Evolutionary conservation across 2,113 vertebrate species (phyloP).

Genomic region (Mola mola): DNA sequence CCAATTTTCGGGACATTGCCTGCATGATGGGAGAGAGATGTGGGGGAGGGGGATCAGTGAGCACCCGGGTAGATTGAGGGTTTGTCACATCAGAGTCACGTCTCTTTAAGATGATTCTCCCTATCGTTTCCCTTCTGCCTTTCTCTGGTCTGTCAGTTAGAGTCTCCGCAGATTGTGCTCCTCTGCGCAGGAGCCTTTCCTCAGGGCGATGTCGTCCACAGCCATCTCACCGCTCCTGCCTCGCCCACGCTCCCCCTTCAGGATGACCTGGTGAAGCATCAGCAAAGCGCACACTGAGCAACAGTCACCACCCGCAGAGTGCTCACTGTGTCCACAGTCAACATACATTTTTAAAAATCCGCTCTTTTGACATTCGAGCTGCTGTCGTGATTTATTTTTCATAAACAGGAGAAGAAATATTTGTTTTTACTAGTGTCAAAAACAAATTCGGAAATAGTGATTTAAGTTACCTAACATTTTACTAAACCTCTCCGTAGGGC

Average conservation of each 20-base stretch:
- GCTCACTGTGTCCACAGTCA: no score
- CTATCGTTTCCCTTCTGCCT: constrained; percentile 39
- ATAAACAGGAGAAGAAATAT: neutral
- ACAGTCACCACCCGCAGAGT: neutral
- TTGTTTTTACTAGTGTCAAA: neutral
- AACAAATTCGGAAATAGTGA: no score
- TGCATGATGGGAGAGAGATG: constrained; percentile 8
- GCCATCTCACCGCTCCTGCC: constrained; percentile 88
- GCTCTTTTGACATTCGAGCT: neutral
- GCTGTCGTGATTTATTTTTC: constrained; percentile 21
- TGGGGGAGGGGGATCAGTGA: neutral
- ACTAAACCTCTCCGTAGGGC: neutral
- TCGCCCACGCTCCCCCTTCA: constrained; percentile 90
- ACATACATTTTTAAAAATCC: neutral
- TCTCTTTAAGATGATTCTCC: constrained; percentile 64
- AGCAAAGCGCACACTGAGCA: constrained; percentile 7
- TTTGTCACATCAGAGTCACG: constrained; percentile 61
- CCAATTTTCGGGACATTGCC: constrained; percentile 32
- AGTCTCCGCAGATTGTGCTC: constrained; percentile 80
- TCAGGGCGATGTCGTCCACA: constrained; percentile 92
- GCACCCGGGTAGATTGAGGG: constrained; percentile 47
- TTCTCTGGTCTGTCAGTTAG: constrained; percentile 59
- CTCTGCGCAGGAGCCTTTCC: constrained; percentile 88
- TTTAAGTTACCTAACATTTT: no score
- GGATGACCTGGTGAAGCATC: constrained; percentile 86